Conservation (phyloP, 2,888 invertebrate genomes). For the Trichacis sp. region DNA sequence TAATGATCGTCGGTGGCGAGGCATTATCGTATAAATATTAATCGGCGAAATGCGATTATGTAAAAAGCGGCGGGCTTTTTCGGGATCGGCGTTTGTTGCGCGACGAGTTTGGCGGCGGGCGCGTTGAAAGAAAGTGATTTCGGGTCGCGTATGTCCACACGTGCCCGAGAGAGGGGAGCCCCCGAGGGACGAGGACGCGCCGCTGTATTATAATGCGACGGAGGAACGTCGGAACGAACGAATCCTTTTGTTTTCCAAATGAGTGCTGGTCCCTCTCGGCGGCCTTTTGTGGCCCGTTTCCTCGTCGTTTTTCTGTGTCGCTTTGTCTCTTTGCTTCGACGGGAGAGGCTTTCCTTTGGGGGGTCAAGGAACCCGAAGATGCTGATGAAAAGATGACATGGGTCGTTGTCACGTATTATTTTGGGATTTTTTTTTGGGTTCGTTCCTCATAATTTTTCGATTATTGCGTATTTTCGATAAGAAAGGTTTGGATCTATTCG, state of each 20-base stretch:
- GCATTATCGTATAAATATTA: constrained; percentile 55
- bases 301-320: constrained; percentile 20
- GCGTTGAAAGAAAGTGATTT: constrained; percentile 42
- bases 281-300: constrained; percentile 34
- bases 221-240: constrained; percentile 45
- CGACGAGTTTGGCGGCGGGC: constrained; percentile 19
- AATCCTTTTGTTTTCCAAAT: constrained; percentile 65
- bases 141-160: constrained; percentile 34
- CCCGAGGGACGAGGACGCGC: constrained; percentile 28
- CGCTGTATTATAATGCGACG: constrained; percentile 39
- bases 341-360: constrained; percentile 12
- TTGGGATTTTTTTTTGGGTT: too few relatives aligned
- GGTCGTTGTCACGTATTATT: too few relatives aligned
- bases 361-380: constrained; percentile 35
- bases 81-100: constrained; percentile 31
- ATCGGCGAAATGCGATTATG: constrained; percentile 57
- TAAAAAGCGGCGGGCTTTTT: constrained; percentile 51
- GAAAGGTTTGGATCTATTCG: too few relatives aligned
- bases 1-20: constrained; percentile 38
- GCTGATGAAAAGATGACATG: constrained; percentile 12
- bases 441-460: too few relatives aligned
- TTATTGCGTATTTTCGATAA: too few relatives aligned
- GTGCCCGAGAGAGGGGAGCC: constrained; percentile 22
- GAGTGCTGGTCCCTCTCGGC: constrained; percentile 40
- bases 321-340: constrained; percentile 23